Evolutionary conservation across 2,113 vertebrate species (phyloP), one percentile per base, ranked within the genome.

Genomic region (Psittacula cyanocephala): DNA sequence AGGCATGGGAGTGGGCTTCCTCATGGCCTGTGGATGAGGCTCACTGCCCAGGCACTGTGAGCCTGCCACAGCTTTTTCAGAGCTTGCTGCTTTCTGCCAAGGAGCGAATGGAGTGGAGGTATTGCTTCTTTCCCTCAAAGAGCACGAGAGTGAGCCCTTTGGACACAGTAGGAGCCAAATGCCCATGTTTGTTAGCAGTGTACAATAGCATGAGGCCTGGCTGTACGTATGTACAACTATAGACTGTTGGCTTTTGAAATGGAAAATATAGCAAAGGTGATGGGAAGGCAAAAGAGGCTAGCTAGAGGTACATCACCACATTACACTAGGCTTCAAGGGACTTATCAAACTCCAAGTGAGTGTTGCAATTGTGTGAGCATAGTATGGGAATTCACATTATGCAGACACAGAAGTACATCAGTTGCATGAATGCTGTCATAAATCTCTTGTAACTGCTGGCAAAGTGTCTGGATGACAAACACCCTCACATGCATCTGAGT

Each of bases 41-140:
- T 83, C 0, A 0, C 64, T 70, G 35, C 59, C 31, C 28, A 70
- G 79, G 59, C 57, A 89, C 28, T 1, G 1, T 0, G 2, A 76
- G 33, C 13, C 35, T 62, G 41, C 10, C 27, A 5, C 1, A 0
- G 75, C 57, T 80, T 76, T 81, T 76, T 72, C 50, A 81, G 77
- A 59, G 47, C 27, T 28, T 31, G 18, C 11, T 57, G 27, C 10
- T 65, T 57, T 67, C 59, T 28, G 60, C n/a, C 3, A 2, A 46
- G 65, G 49, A 88, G 11, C 0, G 2, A 81, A 7, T 2, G 70
- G 71, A 88, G 28, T 27, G 9, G 39, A 78, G 6, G 23, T 37
- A 67, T 63, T 70, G 31, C 74, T 83, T 63, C 46, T 59, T 88
- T 67, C 50, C 18, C 43, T 81, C 5, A 4, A 88, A 83, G 12